Base-by-base conservation (phyloP, 2,888 invertebrate species). In the Idaea straminata region DNA sequence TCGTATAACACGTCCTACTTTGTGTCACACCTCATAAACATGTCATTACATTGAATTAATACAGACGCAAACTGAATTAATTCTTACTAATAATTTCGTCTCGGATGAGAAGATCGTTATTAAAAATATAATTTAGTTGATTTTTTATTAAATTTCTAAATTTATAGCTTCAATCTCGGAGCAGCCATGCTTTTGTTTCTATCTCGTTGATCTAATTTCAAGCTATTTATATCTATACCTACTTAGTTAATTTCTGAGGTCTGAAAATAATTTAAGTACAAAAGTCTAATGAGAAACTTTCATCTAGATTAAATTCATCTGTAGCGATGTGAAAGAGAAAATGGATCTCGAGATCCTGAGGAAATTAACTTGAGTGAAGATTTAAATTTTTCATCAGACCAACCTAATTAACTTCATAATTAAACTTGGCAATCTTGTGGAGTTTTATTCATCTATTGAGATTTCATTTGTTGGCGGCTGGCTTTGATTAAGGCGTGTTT, bases 361-460 rank as follows among this genome's bases (percentile, higher is more conserved):
- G 83, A 88, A 90, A 88, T 90, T 88, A 88, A 86, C 89, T 88
- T 85, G 83, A 88, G 84, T 84, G 82, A 82, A 80, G 87, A 87
- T 88, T 88, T 85, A 87, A 89, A 90, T 87, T 90, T 89, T 90
- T 91, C 89, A 89, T 90, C 87, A 85, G 85, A 88, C 88, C 85
- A 82, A 86, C 81, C 84, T 90, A 88, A 91, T 90, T 90, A 91
- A 88, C 86, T 91, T 89, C 83, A 85, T 88, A 88, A 89, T 89
- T 88, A 90, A 91, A 89, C 84, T 87, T 84, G 82, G 85, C 79
- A 85, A 84, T 85, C 84, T 82, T 72, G 79, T 77, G 74, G 75
- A 78, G 80, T 82, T 84, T 84, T 83, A 86, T 86, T 84, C 82
- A 80, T 83, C 83, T 83, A 85, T 83, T 78, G 82, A 84, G 83